phyloP scores from a whole-genome alignment of 1,140 invertebrate genomes.

The Cheumatopsyche charites region DNA sequence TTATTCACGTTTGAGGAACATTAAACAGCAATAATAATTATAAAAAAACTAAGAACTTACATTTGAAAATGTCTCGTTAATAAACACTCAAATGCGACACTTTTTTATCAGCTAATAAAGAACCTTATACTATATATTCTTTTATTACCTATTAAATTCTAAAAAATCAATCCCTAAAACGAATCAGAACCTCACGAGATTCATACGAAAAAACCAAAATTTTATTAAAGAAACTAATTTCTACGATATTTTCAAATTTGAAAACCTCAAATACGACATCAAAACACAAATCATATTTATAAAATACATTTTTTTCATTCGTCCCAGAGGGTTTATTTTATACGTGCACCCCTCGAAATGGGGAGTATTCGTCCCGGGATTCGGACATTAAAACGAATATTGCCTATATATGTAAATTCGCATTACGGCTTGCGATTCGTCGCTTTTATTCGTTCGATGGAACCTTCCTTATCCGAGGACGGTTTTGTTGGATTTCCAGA shows the following conservation, averaged over 20 bases:
- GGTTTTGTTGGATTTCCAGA: constrained; percentile 20
- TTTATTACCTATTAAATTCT: no score
- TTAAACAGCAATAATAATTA: no score
- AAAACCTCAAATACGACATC: not conserved
- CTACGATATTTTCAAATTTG: no score
- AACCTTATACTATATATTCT: no score
- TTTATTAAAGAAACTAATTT: no score
- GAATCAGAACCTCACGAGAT: no score
- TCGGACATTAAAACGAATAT: constrained; percentile 15
- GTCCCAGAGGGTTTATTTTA: not conserved
- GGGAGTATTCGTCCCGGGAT: not conserved
- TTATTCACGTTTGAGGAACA: no score
- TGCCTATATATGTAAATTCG: constrained; percentile 18
- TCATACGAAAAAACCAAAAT: constrained; percentile 6
- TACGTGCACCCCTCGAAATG: not conserved
- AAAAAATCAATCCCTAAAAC: no score
- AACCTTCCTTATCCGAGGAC: not conserved
- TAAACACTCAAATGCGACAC: no score
- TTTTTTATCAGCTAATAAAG: no score
- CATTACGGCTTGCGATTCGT: not conserved
- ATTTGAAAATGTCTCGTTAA: no score
- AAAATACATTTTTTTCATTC: not conserved
- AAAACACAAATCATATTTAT: not conserved
- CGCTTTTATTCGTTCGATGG: not conserved
- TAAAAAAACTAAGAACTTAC: no score